A percentile compares a stretch with the other conserved stretches of the same genome.
These are phyloP conservation scores for Thermophis baileyi DNA, from an alignment of 2,113 vertebrate genomes.

Conservation along the genomic window DNA sequence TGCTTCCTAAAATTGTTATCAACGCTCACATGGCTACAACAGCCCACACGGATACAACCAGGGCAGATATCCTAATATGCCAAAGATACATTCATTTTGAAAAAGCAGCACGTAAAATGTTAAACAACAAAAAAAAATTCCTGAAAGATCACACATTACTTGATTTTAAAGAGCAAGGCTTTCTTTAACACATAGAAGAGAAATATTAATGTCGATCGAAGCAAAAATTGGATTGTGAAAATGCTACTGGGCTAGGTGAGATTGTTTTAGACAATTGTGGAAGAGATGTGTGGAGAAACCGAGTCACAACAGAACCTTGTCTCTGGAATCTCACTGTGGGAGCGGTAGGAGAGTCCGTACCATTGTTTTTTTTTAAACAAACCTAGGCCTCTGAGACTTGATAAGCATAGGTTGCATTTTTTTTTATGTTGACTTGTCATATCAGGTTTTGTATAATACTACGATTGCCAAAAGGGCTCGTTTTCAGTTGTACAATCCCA, in stretches of 20 bases:
- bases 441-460: conserved; percentile 48
- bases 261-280: conserved; percentile 19
- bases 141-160: conserved; percentile 54
- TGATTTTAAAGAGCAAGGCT: conserved; percentile 47
- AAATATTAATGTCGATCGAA: conserved; percentile 46
- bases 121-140: conserved; percentile 33
- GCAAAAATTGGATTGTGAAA: conserved; percentile 50
- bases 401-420: conserved; percentile 42
- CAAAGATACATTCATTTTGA: conserved; percentile 84
- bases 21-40: conserved; percentile 68
- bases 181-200: conserved; percentile 24
- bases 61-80: conserved; percentile 78
- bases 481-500: conserved; percentile 67
- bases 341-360: conserved; percentile 12
- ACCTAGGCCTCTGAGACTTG: conserved; percentile 48
- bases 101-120: conserved; percentile 56
- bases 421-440: conserved; percentile 46
- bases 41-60: conserved; percentile 52
- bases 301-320: conserved; percentile 19
- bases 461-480: conserved; percentile 75
- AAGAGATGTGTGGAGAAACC: conserved; percentile 27
- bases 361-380: conserved; percentile 17
- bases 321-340: conserved; percentile 44
- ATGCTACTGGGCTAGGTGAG: conserved; percentile 52
- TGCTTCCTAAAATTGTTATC: conserved; percentile 63